These are phyloP conservation scores for Brachionus rotundiformis DNA, from an alignment of 1,140 invertebrate genomes.

Conservation along the genomic window DNA sequence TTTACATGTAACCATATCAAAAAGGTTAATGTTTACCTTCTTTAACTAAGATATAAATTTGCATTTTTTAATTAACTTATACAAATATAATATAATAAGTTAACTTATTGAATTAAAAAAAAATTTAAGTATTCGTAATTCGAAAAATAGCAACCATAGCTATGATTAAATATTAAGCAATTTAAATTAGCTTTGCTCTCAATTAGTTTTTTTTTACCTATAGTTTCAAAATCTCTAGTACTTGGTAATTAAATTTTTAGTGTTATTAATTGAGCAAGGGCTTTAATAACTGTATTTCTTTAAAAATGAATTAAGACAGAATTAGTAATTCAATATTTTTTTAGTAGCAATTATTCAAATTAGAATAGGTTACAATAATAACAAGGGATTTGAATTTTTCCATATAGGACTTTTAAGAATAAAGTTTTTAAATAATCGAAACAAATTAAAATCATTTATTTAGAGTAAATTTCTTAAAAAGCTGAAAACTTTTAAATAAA, in stretches of 20 bases:
- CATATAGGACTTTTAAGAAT: too few species aligned
- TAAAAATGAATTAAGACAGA: too few species aligned
- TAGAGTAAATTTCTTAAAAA: too few species aligned
- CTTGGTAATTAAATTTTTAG: background rate
- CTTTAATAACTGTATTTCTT: too few species aligned
- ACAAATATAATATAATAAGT: background rate
- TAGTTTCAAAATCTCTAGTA: background rate
- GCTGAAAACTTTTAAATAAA: background rate
- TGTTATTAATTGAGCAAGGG: background rate
- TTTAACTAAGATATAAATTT: background rate
- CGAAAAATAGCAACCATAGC: background rate
- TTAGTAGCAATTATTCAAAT: too few species aligned
- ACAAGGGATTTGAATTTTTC: too few species aligned
- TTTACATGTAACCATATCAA: conserved; percentile 15
- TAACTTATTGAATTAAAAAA: background rate
- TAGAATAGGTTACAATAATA: too few species aligned
- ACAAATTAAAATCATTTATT: too few species aligned
- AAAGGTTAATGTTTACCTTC: background rate
- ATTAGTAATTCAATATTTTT: too few species aligned
- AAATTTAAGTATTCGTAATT: background rate
- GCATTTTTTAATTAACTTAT: background rate
- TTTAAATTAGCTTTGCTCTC: background rate
- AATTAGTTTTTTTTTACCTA: background rate
- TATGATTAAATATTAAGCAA: background rate
- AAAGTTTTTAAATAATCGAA: too few species aligned